Percentiles rank a stretch among this genome's conserved stretches.
Evolutionary conservation across 2,888 invertebrate genomes (phyloP).

Genomic region (Odiellus spinosus): DNA sequence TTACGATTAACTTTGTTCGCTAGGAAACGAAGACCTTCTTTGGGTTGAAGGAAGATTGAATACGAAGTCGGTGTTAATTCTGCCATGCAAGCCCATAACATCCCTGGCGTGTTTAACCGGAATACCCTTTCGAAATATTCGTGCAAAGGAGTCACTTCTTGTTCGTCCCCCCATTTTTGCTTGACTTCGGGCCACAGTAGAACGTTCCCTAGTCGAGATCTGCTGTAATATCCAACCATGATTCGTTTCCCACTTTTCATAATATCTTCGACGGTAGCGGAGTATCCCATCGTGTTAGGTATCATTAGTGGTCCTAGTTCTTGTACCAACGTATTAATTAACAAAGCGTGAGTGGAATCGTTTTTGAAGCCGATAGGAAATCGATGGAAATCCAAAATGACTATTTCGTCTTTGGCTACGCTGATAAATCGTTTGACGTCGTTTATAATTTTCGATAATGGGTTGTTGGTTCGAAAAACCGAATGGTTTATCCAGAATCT

Average conservation of each 20-base stretch:
- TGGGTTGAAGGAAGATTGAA: constrained; percentile 41
- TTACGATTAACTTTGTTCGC: constrained; percentile 52
- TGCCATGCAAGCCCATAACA: constrained; percentile 49
- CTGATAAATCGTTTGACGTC: constrained; percentile 40
- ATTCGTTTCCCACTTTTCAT: constrained; percentile 40
- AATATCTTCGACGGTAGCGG: constrained; percentile 42
- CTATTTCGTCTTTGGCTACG: constrained; percentile 39
- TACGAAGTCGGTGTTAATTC: constrained; percentile 50
- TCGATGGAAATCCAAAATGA: constrained; percentile 43
- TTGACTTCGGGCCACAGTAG: constrained; percentile 11
- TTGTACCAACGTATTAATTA: constrained; percentile 29
- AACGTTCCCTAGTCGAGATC: constrained; percentile 13
- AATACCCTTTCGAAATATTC: constrained; percentile 31
- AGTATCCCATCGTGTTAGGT: constrained; percentile 13
- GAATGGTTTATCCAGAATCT: constrained; percentile 16
- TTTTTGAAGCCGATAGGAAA: constrained; percentile 37
- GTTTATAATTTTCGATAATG: constrained; percentile 9
- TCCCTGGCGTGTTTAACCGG: constrained; percentile 5
- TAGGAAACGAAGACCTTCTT: constrained; percentile 43
- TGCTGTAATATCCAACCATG: constrained; percentile 43
- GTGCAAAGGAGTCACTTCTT: constrained; percentile 38
- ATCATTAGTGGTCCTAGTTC: constrained; percentile 29
- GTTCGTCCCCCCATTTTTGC: constrained; percentile 44
- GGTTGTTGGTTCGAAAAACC: constrained; percentile 9
- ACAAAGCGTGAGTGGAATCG: constrained; percentile 26